These are phyloP conservation scores for Geodia barretti DNA, from an alignment of 37 sponge, comb jelly and placozoan genomes.

Conservation along the genomic window DNA sequence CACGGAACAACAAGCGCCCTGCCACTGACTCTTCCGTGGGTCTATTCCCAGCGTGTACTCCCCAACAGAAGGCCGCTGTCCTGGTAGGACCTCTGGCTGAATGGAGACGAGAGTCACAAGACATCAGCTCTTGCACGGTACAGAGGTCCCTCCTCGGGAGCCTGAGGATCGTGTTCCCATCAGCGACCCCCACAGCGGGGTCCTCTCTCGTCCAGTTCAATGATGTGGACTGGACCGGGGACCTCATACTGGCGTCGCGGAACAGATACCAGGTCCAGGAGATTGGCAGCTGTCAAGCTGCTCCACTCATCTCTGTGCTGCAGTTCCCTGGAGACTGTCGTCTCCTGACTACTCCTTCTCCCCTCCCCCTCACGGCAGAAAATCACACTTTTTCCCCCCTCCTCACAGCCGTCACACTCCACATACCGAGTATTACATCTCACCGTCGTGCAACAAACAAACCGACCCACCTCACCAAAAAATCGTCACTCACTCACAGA, in stretches of 20 bases:
- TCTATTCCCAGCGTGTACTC: no score
- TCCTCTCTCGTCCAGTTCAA: no score
- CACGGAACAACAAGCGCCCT: no score
- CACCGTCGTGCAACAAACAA: slow-evolving; percentile 63
- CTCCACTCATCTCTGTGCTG: not conserved
- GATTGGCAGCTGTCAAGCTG: not conserved
- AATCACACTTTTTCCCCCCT: slow-evolving; percentile 24
- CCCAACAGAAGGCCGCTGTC: slow-evolving; percentile 67
- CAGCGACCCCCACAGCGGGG: slow-evolving; percentile 65
- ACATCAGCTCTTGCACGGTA: slow-evolving; percentile 41
- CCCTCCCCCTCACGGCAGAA: slow-evolving; percentile 14
- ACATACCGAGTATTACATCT: slow-evolving; percentile 70
- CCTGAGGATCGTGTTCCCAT: slow-evolving; percentile 43
- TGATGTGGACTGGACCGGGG: no score
- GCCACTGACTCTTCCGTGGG: no score
- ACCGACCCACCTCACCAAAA: slow-evolving; percentile 54
- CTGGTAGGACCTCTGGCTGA: slow-evolving; percentile 43
- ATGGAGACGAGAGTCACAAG: slow-evolving; percentile 28
- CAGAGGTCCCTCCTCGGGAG: slow-evolving; percentile 21
- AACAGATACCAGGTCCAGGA: no score
- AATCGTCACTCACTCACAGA: no score
- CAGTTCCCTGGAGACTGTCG: not conserved
- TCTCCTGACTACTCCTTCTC: slow-evolving; percentile 16
- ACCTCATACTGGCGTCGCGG: no score
- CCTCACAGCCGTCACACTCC: slow-evolving; percentile 45